Base-by-base conservation (phyloP, 1,140 invertebrate species). In the Philaenus spumarius region DNA sequence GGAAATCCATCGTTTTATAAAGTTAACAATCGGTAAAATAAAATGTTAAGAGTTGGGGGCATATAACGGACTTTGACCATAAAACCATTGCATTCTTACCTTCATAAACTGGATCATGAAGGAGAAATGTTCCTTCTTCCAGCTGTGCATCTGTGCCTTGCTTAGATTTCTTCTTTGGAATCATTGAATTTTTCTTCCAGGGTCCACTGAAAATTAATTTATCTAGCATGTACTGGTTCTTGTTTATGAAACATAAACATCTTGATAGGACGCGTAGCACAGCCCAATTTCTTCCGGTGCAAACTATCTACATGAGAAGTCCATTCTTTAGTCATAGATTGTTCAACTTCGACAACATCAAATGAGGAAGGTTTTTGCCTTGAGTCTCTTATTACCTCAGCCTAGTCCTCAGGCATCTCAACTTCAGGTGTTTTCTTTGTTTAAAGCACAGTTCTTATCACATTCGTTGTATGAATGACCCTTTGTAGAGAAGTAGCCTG, bases 311-410 rank as follows among this genome's bases (percentile, higher is more conserved):
- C 30, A 42, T 48, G 22, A 9, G 26, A n/a, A 3, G 45, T 48
- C 59, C 59, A 61, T 19, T 58, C 48, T 48, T 58, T 37, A 15
- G 58, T 46, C 20, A 58, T 52, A 2, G 48, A 22, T 48, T 57
- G 40, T 20, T 61, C 40, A 30, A 55, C 56, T 19, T 47, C 24
- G 14, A 57, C n/a, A 20, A 61, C 59, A 34, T 45, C 30, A 48
- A 66, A 67, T 22, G 62, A 62, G 2, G 56, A 58, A 45, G 60
- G 60, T 52, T 62, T 60, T 5, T 17, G 23, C 19, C 57, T 17
- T 26, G 46, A 39, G 20, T 54, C 43, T 37, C 37, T 14, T 24
- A 62, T 40, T 20, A 52, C 46, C 11, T 61, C 48, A 20, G 24
- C 22, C 55, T 55, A 61, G 23, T 55, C 55, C 26, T 57, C 47